Percentiles rank a stretch among this genome's conserved stretches.
Conservation (phyloP, 2,888 invertebrate genomes). For the Acleris literana region DNA sequence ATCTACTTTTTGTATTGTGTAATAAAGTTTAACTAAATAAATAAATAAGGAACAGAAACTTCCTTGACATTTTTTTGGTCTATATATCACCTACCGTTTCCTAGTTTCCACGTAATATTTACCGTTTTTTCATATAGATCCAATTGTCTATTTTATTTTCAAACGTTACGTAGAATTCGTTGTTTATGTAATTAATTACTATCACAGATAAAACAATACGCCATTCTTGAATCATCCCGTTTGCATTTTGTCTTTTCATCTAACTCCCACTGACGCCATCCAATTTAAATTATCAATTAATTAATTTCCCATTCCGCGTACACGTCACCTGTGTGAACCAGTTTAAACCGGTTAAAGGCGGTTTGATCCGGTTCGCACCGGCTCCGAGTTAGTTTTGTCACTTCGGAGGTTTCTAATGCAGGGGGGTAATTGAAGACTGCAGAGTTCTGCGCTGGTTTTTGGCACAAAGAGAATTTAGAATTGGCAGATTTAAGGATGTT, state of each 20-base stretch:
- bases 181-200: too few species aligned
- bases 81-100: too few species aligned
- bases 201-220: too few species aligned
- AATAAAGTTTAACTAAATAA: too few species aligned
- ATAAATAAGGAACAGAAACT: too few species aligned
- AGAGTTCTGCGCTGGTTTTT: conserved; percentile 13
- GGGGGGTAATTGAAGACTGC: conserved; percentile 19
- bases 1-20: too few species aligned
- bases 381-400: conserved; percentile 29
- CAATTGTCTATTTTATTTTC: too few species aligned
- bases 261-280: not conserved
- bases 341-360: conserved; percentile 24
- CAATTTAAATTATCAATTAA: conserved; percentile 14
- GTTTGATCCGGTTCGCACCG: conserved; percentile 26
- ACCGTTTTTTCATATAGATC: too few species aligned
- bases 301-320: conserved; percentile 23
- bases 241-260: not conserved
- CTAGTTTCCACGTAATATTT: too few species aligned
- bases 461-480: conserved; percentile 17
- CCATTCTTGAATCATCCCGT: too few species aligned
- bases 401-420: conserved; percentile 24
- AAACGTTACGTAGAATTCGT: too few species aligned
- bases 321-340: conserved; percentile 22
- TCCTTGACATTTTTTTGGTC: too few species aligned
- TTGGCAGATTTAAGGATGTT: not conserved